Evolutionary conservation across 1,140 invertebrate species (phyloP).

Genomic region (Dysdera silvatica): DNA sequence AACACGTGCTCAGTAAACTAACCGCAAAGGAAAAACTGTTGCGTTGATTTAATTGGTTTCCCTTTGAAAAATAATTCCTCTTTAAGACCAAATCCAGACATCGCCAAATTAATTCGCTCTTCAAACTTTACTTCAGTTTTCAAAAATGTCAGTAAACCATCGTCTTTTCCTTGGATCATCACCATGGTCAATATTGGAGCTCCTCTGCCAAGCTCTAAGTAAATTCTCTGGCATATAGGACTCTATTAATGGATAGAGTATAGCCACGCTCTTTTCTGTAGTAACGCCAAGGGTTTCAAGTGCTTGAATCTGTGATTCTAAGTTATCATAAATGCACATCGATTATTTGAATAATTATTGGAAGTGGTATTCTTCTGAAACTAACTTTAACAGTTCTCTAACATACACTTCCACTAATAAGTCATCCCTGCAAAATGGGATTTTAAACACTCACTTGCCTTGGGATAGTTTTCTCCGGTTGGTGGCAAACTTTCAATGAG

Average conservation of each 20-base stretch:
- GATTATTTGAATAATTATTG: background rate
- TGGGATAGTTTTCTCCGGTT: constrained; percentile 35
- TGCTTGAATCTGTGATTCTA: constrained; percentile 35
- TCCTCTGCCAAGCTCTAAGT: background rate
- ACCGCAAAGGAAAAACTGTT: no score
- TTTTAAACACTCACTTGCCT: constrained; percentile 36
- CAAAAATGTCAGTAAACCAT: no score
- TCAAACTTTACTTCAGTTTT: no score
- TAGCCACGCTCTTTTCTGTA: constrained; percentile 38
- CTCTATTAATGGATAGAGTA: constrained; percentile 42
- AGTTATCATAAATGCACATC: constrained; percentile 25
- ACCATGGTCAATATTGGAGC: no score
- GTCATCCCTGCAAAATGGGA: constrained; percentile 37
- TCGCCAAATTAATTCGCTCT: no score
- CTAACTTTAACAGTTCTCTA: no score
- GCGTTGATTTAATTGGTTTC: no score
- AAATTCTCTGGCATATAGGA: constrained; percentile 31
- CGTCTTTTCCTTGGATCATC: no score
- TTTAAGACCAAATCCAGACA: no score
- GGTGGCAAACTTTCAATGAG: constrained; percentile 37
- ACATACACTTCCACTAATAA: constrained; percentile 39
- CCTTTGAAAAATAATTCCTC: no score
- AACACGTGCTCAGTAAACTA: no score
- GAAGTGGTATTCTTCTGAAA: background rate
- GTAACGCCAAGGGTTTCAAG: constrained; percentile 41